These are phyloP conservation scores for Erpornis zantholeuca DNA, from an alignment of 2,113 vertebrate species.

Conservation along the genomic window DNA sequence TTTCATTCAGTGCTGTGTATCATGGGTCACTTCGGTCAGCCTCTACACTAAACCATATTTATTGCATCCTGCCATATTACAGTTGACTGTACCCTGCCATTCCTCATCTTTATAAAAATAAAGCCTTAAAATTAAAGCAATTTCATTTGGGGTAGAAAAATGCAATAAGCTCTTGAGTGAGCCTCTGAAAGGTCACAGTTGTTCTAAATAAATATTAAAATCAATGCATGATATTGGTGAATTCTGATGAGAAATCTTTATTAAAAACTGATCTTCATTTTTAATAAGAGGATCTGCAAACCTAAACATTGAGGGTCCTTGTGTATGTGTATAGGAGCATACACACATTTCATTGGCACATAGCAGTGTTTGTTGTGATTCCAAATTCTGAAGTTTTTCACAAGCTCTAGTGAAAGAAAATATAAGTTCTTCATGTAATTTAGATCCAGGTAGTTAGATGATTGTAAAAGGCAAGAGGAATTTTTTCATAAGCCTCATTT, in stretches of 20 bases:
- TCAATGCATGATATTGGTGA: neutral
- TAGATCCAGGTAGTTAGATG: neutral
- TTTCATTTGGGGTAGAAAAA: slow-evolving; percentile 33
- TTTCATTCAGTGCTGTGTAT: neutral
- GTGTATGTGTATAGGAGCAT: neutral
- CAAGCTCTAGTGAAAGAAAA: neutral
- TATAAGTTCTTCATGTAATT: neutral
- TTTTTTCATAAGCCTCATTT: neutral
- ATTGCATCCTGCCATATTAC: neutral
- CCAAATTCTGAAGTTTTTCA: neutral
- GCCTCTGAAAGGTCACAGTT: slow-evolving; percentile 43
- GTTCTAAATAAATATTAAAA: slow-evolving; percentile 48
- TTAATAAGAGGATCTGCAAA: neutral
- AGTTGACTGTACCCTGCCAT: neutral
- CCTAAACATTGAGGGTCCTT: neutral
- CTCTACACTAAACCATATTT: neutral
- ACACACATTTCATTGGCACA: neutral
- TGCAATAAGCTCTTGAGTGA: neutral
- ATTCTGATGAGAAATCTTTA: slow-evolving; percentile 14
- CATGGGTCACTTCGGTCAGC: neutral
- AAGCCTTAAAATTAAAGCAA: slow-evolving; percentile 40
- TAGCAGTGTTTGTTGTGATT: neutral
- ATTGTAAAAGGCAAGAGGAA: neutral
- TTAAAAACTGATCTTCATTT: neutral
- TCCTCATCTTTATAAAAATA: slow-evolving; percentile 31